Evolutionary conservation across 1,140 invertebrate genomes (phyloP).

Genomic region (Zaprionus vittiger): DNA sequence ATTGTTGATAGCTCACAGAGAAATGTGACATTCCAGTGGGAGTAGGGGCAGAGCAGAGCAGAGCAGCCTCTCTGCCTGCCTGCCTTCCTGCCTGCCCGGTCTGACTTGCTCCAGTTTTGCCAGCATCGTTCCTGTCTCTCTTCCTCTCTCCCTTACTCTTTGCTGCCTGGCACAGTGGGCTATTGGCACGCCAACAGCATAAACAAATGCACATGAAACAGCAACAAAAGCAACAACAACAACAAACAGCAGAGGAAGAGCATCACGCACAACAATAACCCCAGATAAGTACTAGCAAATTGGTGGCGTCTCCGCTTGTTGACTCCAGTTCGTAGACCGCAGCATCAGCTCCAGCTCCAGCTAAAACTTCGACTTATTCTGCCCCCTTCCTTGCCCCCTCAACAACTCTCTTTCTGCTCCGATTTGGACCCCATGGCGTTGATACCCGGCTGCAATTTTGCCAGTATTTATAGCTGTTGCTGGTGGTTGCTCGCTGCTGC

Average conservation of each 20-base stretch:
- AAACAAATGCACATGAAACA: constrained; percentile 56
- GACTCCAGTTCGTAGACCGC: constrained; percentile 2
- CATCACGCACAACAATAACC: constrained; percentile 59
- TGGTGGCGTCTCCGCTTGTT: constrained; percentile 54
- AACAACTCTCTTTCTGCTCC: neutral
- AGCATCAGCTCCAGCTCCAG: neutral
- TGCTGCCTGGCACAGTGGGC: constrained; percentile 22
- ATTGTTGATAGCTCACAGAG: constrained; percentile 4
- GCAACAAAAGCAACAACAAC: neutral
- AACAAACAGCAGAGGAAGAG: neutral
- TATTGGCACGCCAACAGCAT: constrained; percentile 66
- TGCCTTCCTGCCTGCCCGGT: neutral
- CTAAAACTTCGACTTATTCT: neutral
- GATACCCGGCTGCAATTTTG: constrained; percentile 52
- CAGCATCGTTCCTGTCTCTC: neutral
- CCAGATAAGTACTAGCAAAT: constrained; percentile 77
- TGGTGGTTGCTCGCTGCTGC: constrained; percentile 2
- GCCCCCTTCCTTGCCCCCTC: neutral
- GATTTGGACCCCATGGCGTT: constrained; percentile 3
- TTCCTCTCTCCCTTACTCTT: neutral
- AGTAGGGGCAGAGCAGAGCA: neutral
- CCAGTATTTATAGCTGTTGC: constrained; percentile 54
- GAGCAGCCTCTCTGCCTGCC: neutral
- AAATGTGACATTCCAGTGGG: neutral
- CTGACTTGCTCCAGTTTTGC: neutral